Percentiles rank a stretch among this genome's conserved stretches.
These are phyloP conservation scores for Synaphobranchus kaupii DNA, from an alignment of 2,797 vertebrate genomes.

Conservation along the genomic window DNA sequence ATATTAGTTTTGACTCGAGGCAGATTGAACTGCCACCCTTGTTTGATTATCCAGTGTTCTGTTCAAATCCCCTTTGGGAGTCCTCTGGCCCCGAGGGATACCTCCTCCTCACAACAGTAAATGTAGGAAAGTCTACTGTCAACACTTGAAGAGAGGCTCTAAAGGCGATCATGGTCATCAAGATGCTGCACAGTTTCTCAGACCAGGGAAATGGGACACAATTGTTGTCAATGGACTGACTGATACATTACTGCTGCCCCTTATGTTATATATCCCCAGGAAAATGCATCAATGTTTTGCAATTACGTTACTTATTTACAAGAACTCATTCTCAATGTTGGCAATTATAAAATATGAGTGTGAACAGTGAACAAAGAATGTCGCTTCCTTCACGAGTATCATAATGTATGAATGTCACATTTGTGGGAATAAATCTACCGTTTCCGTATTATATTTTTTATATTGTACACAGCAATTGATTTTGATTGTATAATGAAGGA, in stretches of 20 bases:
- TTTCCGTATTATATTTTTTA: neutral
- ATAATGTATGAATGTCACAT: neutral
- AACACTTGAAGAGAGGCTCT: neutral
- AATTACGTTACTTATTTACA: neutral
- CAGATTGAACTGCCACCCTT: constrained; percentile 22
- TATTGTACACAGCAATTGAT: neutral
- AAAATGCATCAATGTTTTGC: neutral
- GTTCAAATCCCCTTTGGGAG: constrained; percentile 16
- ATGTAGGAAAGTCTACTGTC: constrained; percentile 8
- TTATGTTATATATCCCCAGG: neutral
- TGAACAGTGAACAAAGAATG: neutral
- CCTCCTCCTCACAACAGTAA: constrained; percentile 21
- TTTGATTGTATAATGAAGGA: neutral
- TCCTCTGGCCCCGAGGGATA: neutral
- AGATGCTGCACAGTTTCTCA: neutral
- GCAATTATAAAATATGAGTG: neutral
- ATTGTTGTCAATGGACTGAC: neutral
- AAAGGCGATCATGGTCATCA: neutral
- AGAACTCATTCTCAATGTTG: neutral
- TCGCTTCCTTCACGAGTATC: neutral
- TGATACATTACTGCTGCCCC: neutral
- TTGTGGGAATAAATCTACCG: neutral
- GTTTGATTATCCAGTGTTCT: constrained; percentile 34
- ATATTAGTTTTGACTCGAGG: constrained; percentile 23
- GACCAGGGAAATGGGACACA: neutral